Evolutionary conservation across 1,140 invertebrate genomes (phyloP), one percentile per base, ranked within the genome.

Genomic region (Apocrypta bakeri): DNA sequence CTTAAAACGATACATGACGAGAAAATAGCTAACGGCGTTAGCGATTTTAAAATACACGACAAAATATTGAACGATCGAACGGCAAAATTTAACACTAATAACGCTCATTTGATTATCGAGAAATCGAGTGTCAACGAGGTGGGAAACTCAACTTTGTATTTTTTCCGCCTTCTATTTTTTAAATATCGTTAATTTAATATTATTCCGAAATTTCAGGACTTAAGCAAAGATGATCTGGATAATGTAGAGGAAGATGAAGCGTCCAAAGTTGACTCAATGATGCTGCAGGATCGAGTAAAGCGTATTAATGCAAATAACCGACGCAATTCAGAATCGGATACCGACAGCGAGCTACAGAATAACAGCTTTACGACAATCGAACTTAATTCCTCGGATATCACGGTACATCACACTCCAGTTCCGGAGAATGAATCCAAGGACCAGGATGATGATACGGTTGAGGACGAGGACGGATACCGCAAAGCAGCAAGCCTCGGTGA

Each of bases 401-500:
- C 95, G 2, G 95, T 96, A 48, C 95, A 96, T 87, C 95, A 95
- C 85, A 94, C 94, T 6, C 94, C 94, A 2, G 88, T 93, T 29
- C 93, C 94, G 31, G 91, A 91, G 24, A 90, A 91, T 31, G 92
- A 94, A n/a, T 92, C 93, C 78, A 90, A 93, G 79, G 91, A 93
- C 6, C 85, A 89, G 9, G 40, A 76, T 14, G 64, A 82, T 6
- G 73, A 68, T 8, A 66, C 37, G 1, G 68, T 84, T 0, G 89
- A 93, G 40, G 88, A 93, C 2, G 94, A 94, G 79, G 94, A 95
- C 82, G 94, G 94, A 84, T 95, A 95, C 85, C 92, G 96, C 33
- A 96, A 96, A 92, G 96, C 96, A 2, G 95, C 96, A 0, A 97
- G 96, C 78, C 91, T 97, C 2, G 96, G 96, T 4, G 96, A 97